Conservation (phyloP, 2,888 invertebrate genomes). For the Phaedon cochleariae region DNA sequence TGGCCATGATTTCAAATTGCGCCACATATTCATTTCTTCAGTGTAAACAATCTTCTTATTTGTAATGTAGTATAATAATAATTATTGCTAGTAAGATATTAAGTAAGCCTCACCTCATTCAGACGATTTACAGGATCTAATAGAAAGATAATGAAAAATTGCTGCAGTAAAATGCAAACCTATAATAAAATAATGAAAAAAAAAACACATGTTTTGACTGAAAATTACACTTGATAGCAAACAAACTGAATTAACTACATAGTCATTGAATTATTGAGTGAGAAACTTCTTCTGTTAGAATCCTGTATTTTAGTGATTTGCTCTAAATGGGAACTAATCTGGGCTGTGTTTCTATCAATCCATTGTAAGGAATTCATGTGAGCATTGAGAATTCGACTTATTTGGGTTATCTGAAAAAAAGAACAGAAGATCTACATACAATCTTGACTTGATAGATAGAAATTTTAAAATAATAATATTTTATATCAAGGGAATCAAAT, state of each 20-base stretch:
- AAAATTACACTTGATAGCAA: slow-evolving; percentile 5
- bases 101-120: no score
- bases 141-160: not conserved
- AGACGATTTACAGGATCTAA: not conserved
- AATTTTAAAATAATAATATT: no score
- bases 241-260: slow-evolving; percentile 27
- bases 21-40: no score
- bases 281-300: slow-evolving; percentile 72
- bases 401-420: slow-evolving; percentile 81
- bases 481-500: no score
- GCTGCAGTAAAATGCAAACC: not conserved
- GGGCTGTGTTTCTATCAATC: slow-evolving; percentile 86
- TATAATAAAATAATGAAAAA: not conserved
- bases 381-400: slow-evolving; percentile 92
- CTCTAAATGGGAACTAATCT: slow-evolving; percentile 81
- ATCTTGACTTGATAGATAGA: not conserved
- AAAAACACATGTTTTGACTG: not conserved
- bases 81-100: no score
- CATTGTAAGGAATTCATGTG: slow-evolving; percentile 97
- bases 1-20: no score
- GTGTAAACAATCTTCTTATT: no score
- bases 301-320: slow-evolving; percentile 84
- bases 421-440: slow-evolving; percentile 20
- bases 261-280: slow-evolving; percentile 40
- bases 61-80: no score